phyloP scores from a whole-genome alignment of 2,797 vertebrate genomes.

The Sternarchorhynchus goeldii region DNA sequence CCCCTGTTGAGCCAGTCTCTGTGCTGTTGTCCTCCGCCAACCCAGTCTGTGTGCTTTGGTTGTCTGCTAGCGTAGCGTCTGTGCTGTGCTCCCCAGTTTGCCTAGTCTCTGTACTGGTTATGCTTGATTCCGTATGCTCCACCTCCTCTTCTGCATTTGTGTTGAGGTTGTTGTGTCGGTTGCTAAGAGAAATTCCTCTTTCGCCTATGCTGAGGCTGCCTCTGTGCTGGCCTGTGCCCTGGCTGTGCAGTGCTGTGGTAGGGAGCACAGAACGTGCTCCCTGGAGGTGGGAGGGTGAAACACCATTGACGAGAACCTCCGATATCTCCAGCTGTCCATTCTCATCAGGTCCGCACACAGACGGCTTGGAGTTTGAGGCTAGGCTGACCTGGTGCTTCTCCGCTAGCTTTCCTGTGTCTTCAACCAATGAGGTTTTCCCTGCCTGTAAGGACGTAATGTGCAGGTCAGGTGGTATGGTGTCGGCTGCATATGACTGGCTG shows the following conservation, averaged over 20 bases:
- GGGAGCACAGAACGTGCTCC: conserved; percentile 57
- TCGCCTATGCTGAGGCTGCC: conserved; percentile 56
- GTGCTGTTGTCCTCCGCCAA: not conserved
- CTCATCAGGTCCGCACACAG: not conserved
- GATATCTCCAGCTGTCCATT: conserved; percentile 6
- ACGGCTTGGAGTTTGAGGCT: conserved; percentile 14
- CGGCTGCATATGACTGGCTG: conserved; percentile 67
- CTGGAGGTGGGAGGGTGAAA: conserved; percentile 67
- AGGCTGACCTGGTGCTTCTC: conserved; percentile 62
- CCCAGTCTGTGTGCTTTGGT: conserved; percentile 1
- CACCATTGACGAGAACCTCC: conserved; percentile 80
- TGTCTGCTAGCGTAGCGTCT: no score
- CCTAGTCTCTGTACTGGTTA: not conserved
- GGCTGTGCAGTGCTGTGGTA: conserved; percentile 73
- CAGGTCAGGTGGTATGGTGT: conserved; percentile 74
- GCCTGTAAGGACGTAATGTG: conserved; percentile 58
- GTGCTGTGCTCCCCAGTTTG: no score
- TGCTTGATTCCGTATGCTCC: conserved; percentile 27
- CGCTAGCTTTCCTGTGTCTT: conserved; percentile 62
- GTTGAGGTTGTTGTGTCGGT: conserved; percentile 62
- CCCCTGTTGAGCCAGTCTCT: not conserved
- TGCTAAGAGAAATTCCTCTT: conserved; percentile 62
- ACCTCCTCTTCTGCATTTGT: conserved; percentile 52
- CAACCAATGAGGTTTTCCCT: conserved; percentile 50
- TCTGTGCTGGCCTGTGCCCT: conserved; percentile 68